Base-by-base conservation (phyloP, 2,888 invertebrate genomes). In the Caenorhabditis imperialis region DNA sequence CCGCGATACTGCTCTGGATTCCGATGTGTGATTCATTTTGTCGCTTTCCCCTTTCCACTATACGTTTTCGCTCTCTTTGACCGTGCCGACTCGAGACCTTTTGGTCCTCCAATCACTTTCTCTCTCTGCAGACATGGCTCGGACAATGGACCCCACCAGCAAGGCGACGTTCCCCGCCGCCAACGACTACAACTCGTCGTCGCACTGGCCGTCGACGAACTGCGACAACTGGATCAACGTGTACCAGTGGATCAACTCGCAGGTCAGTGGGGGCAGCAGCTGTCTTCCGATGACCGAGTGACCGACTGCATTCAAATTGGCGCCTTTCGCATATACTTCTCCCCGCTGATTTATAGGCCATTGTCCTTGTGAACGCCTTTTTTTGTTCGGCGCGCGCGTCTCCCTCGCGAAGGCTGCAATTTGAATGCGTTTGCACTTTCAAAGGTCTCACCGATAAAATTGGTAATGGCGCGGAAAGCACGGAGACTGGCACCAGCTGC, bases 201-300 rank as follows among this genome's bases (percentile, higher is more conserved):
- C 67, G 1, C 30, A 30, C 30, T 30, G 30, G 30, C 50, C 54
- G 27, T 74, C 67, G 69, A 50, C 57, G 1, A 47, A 62, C 35
- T 51, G 53, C n/a, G 74, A 74, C 37, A 35, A 67, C 7, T 74
- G 74, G 74, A 42, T 57, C 53, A 74, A 62, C 48, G 74, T 74
- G 35, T 74, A 74, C 35, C 35, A 61, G 12, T 74, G 74, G 74
- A 55, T 74, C 48, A 53, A 74, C 48, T 74, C 74, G 3, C 74
- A 74, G 74, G 74, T 74, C 22, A 48, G 72, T 61, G 20, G 12
- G 7, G 25, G 35, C 55, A 65, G 50, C n/a, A 47, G 65, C 42
- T 55, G 55, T 65, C 50, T 47, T 2, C 38, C n/a, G 51, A 20
- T 61, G 53, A 62, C 63, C 54, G 40, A 40, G 54, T 67, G 67